Conservation (phyloP, 2,113 vertebrate genomes). For the Catagonus wagneri region DNA sequence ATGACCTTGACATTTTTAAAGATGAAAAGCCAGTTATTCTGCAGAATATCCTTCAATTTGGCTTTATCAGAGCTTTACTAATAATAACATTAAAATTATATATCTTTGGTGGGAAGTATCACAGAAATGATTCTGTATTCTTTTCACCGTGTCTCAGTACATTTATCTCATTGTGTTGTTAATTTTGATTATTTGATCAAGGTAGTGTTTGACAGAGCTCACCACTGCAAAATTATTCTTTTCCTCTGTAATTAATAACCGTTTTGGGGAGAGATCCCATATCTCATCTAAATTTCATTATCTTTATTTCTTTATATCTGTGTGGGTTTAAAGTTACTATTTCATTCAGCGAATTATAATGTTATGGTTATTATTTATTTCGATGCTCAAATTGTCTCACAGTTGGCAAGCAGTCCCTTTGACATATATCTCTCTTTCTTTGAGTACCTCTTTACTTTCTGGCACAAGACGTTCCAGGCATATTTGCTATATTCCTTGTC, state of each 20-base stretch:
- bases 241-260: slow-evolving; percentile 3
- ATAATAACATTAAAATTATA: slow-evolving; percentile 5
- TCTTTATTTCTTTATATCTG: neutral
- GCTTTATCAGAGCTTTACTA: neutral
- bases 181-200: neutral
- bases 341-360: neutral
- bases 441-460: neutral
- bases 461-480: neutral
- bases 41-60: neutral
- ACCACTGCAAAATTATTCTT: neutral
- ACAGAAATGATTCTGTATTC: neutral
- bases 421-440: neutral
- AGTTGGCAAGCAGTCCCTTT: neutral
- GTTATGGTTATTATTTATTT: neutral
- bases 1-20: neutral
- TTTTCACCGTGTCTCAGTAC: neutral
- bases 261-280: neutral
- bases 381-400: neutral
- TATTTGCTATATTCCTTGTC: neutral
- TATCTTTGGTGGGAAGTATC: neutral
- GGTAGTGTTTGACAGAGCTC: neutral
- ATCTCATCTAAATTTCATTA: slow-evolving; percentile 12
- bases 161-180: neutral
- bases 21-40: neutral
- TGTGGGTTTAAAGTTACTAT: neutral